Percentiles rank a stretch among this genome's conserved stretches.
These are phyloP conservation scores for Chiloscyllium punctatum DNA, from an alignment of 2,797 vertebrate species.

Conservation along the genomic window DNA sequence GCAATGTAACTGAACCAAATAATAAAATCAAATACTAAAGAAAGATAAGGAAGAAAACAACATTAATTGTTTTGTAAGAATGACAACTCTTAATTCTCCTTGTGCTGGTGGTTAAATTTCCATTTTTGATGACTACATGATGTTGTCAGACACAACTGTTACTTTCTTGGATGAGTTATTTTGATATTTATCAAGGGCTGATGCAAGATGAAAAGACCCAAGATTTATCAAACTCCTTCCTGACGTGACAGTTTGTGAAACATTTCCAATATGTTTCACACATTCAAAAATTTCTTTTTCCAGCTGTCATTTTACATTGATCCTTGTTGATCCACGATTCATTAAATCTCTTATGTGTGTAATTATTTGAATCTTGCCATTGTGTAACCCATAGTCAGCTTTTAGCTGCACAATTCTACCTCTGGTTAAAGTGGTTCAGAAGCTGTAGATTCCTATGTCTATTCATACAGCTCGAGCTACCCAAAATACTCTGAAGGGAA, in stretches of 20 bases:
- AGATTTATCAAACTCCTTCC: not conserved
- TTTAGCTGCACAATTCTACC: not conserved
- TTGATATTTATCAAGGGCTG: not conserved
- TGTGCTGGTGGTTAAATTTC: not conserved
- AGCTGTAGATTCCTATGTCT: not conserved
- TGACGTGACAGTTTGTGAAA: not conserved
- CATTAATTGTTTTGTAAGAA: too few species aligned
- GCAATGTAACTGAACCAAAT: not conserved
- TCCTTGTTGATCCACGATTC: not conserved
- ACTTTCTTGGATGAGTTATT: not conserved
- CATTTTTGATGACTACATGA: not conserved
- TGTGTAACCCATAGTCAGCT: not conserved
- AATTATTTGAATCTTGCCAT: not conserved
- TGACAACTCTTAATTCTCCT: not conserved
- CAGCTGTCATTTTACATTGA: not conserved
- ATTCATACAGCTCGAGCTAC: not conserved
- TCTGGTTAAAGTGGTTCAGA: not conserved
- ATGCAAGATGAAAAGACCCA: not conserved
- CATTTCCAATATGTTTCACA: not conserved
- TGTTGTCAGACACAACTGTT: not conserved
- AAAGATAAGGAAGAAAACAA: not conserved
- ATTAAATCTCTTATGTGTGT: not conserved
- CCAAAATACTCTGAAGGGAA: not conserved
- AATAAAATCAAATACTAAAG: not conserved
- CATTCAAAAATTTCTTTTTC: not conserved